Evolutionary conservation across 2,797 vertebrate genomes (phyloP).

Genomic region (Cyprinella venusta): DNA sequence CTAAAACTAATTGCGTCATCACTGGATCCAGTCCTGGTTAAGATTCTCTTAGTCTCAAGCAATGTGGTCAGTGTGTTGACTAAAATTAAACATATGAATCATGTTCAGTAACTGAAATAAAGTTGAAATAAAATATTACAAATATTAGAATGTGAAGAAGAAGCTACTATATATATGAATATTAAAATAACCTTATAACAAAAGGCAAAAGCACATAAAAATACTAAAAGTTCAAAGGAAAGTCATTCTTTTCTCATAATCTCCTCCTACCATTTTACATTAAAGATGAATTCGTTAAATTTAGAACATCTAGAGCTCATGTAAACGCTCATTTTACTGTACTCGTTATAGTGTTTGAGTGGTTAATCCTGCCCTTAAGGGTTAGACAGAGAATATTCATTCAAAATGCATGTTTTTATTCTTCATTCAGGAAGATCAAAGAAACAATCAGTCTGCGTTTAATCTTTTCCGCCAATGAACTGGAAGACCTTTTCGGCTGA

Average conservation of each 20-base stretch:
- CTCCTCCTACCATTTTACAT: conserved; percentile 10
- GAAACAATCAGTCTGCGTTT: neutral
- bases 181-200: neutral
- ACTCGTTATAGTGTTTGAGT: neutral
- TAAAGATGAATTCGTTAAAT: conserved; percentile 9
- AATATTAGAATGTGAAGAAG: too few relatives aligned
- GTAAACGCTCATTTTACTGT: neutral
- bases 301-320: neutral
- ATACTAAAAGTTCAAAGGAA: neutral
- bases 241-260: neutral
- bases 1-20: neutral
- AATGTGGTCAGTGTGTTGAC: neutral
- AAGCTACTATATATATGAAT: neutral
- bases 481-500: conserved; percentile 9
- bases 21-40: neutral
- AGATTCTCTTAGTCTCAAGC: neutral
- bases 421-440: conserved; percentile 7
- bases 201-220: neutral
- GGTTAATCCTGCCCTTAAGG: conserved; percentile 14
- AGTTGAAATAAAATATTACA: too few relatives aligned
- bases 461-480: conserved; percentile 18
- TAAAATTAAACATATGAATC: neutral
- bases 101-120: neutral
- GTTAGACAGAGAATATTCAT: neutral
- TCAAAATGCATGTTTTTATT: conserved; percentile 7